Percentiles rank a stretch among this genome's conserved stretches.
phyloP scores from a whole-genome alignment of 2,113 vertebrate species.

The Ailuropoda melanoleuca region DNA sequence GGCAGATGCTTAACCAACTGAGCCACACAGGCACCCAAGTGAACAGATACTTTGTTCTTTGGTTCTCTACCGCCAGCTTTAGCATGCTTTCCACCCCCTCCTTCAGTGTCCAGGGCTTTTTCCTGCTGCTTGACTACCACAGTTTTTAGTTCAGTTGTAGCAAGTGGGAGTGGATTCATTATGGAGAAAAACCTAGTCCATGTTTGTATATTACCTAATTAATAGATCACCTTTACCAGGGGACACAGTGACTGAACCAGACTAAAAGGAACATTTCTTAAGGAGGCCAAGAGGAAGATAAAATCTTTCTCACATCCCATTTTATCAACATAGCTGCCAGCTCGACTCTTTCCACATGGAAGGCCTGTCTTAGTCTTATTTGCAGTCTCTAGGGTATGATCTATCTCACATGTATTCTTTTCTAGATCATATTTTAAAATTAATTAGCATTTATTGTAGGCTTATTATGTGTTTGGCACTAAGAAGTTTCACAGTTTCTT shows the following conservation, averaged over 20 bases:
- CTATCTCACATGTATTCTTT: neutral
- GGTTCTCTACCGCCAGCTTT: neutral
- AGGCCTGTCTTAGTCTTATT: neutral
- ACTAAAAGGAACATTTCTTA: neutral
- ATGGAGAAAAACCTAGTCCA: neutral
- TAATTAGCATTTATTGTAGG: constrained; percentile 23
- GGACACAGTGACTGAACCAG: neutral
- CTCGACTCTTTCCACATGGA: neutral
- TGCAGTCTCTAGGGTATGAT: neutral
- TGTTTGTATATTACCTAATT: neutral
- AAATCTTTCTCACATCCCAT: neutral
- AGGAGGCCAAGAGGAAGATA: neutral
- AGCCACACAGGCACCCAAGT: neutral
- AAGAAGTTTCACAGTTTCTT: constrained; percentile 51
- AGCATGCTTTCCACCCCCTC: neutral
- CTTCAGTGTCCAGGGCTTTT: neutral
- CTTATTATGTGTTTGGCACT: neutral
- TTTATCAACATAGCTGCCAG: neutral
- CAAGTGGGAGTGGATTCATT: neutral
- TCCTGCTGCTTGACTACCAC: neutral
- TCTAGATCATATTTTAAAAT: constrained; percentile 50
- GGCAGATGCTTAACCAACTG: neutral
- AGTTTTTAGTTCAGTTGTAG: neutral
- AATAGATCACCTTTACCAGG: neutral
- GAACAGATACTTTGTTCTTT: neutral